Percentiles rank a stretch among this genome's conserved stretches.
Conservation (phyloP, 2,797 vertebrate species). For the Gouania willdenowi region DNA sequence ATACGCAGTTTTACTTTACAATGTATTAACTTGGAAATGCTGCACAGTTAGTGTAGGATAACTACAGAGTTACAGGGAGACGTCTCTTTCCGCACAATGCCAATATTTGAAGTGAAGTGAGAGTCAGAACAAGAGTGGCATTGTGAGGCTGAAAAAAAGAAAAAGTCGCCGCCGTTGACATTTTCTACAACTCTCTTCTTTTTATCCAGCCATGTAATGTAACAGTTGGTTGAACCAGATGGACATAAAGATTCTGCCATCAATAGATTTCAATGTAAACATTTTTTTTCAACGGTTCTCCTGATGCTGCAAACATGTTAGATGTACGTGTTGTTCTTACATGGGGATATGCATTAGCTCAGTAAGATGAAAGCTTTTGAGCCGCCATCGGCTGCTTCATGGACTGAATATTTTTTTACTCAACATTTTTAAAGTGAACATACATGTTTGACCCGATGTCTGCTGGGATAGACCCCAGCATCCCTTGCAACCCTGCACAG, state of each 20-base stretch:
- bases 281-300: slow-evolving; percentile 10
- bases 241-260: slow-evolving; percentile 26
- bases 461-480: no score
- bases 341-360: slow-evolving; percentile 16
- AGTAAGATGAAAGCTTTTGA: slow-evolving; percentile 12
- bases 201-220: slow-evolving; percentile 6
- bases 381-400: slow-evolving; percentile 37
- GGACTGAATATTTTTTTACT: slow-evolving; percentile 31
- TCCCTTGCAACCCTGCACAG: no score
- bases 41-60: slow-evolving; percentile 22
- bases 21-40: slow-evolving; percentile 27
- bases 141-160: no score
- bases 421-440: slow-evolving; percentile 42
- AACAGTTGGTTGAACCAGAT: slow-evolving; percentile 13
- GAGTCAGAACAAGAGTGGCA: slow-evolving; percentile 15
- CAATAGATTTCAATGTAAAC: slow-evolving; percentile 9
- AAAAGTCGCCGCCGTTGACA: no score
- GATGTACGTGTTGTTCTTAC: slow-evolving; percentile 16
- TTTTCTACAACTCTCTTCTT: neutral
- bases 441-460: no score
- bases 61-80: slow-evolving; percentile 15
- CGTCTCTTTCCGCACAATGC: no score
- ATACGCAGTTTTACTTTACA: slow-evolving; percentile 24
- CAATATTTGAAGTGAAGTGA: slow-evolving; percentile 12
- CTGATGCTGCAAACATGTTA: slow-evolving; percentile 6